Base-by-base conservation (phyloP, 2,888 invertebrate species). In the Tetragonula carbonaria region DNA sequence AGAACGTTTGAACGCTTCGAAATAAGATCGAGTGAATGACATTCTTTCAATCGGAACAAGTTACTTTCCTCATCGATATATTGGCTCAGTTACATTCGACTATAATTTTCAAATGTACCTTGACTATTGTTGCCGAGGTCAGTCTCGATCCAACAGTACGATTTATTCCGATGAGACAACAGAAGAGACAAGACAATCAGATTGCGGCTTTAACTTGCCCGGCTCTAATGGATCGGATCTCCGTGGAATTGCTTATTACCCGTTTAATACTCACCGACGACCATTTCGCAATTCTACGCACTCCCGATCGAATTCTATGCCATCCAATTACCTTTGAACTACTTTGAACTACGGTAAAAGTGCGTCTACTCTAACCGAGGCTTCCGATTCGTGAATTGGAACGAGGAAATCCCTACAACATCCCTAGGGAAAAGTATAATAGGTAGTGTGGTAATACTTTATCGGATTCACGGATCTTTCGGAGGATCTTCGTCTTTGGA, bases 221-320 rank as follows among this genome's bases (percentile, higher is more conserved):
- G 45, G 18, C 53, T 70, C 73, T 89, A 90, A 91, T 87, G 82
- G 81, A 45, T 72, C 70, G 21, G 62, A 67, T 53, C 74, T 65
- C 80, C 38, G 3, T 53, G 77, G 82, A 87, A 92, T 87, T 85
- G 87, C 87, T 92, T 92, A 92, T 92, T 91, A 91, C 86, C 88
- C 86, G 89, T 86, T 86, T 88, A 87, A 89, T 90, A 86, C 82
- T 86, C 87, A 78, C 83, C 82, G 75, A 73, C 53, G 81, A 70
- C 85, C 74, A 85, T 78, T 82, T 59, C 38, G 70, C 72, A 59
- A 14, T 68, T 23, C 67, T 53, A 50, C 83, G 76, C 72, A 63
- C 66, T 68, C 38, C 55, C 65, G 84, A 81, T 86, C 76, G 83
- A 80, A 89, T 80, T 92, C 33, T 33, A 33, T 86, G 88, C 84